Conservation (phyloP, 2,888 invertebrate genomes). For the Lasioglossum figueresi region DNA sequence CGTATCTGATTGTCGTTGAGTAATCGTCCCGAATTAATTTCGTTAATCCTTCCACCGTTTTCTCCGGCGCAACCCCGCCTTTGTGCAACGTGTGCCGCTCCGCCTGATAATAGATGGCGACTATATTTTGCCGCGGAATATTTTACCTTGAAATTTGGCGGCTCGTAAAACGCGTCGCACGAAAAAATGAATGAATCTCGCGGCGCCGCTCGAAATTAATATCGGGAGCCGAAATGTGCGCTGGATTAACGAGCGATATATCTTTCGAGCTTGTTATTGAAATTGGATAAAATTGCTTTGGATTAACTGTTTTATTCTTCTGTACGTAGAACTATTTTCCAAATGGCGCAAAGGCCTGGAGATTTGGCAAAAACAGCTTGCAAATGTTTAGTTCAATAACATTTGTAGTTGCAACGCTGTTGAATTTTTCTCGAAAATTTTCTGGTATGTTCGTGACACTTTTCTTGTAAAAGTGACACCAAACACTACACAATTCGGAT, state of each 20-base stretch:
- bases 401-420: background rate
- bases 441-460: background rate
- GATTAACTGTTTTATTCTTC: no score
- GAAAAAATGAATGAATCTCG: constrained; percentile 6
- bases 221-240: background rate
- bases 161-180: background rate
- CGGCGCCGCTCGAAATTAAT: background rate
- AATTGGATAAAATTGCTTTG: background rate
- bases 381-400: background rate
- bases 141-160: background rate
- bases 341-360: background rate
- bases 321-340: background rate
- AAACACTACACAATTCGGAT: background rate
- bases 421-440: background rate
- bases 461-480: background rate
- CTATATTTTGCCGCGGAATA: constrained; percentile 12
- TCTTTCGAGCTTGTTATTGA: background rate
- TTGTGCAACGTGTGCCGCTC: background rate
- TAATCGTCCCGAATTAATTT: constrained; percentile 12
- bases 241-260: background rate
- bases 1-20: background rate
- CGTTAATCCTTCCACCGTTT: constrained; percentile 11
- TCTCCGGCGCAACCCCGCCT: background rate
- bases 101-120: background rate
- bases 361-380: background rate